Base-by-base conservation (phyloP, 2,797 vertebrate species). In the Sebastes itinus region DNA sequence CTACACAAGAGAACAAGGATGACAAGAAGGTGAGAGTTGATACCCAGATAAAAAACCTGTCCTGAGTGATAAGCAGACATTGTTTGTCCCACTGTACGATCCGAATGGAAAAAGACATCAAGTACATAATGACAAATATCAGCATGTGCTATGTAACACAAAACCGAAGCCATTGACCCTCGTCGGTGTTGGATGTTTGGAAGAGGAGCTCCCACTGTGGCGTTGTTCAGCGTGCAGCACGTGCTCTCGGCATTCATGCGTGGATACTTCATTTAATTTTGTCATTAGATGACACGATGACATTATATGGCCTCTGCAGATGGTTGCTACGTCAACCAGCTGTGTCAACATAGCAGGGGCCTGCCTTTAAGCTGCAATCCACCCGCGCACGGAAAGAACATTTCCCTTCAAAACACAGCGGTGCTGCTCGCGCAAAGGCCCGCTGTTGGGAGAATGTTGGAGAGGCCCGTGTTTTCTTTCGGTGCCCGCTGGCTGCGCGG, bases 311-410 rank as follows among this genome's bases (percentile, higher is more conserved):
- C 76, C 83, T 75, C 70, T 59, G 75, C 89, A 89, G 85, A 87
- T 72, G 88, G 81, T 74, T 84, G 75, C 68, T 49, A 67, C 69
- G 77, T 81, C 87, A 65, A 23, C 83, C 95, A 95, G 94, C 95
- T 96, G 95, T 95, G 94, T 95, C 94, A 95, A 95, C 92, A 95
- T 60, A 72, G 88, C 82, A 42, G 88, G 76, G 84, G 84, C 76
- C 72, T 12, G 63, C 73, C 55, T 25, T 87, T 64, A 20, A 81
- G 75, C 88, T 63, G 75, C 33, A 75, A 77, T 73, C 86, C 86
- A 30, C 67, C 67, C 83, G 60, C 74, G 25, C 85, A 82, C 69
- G 88, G 88, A 92, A 92, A 89, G 77, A 92, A 91, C 87, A 90
- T 92, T 93, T 90, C 89, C 87, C 83, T 66, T 85, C 59, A 65